Evolutionary conservation across 64 coral and sea anemone species (phyloP).

Genomic region (Dendronephthya gigantea): DNA sequence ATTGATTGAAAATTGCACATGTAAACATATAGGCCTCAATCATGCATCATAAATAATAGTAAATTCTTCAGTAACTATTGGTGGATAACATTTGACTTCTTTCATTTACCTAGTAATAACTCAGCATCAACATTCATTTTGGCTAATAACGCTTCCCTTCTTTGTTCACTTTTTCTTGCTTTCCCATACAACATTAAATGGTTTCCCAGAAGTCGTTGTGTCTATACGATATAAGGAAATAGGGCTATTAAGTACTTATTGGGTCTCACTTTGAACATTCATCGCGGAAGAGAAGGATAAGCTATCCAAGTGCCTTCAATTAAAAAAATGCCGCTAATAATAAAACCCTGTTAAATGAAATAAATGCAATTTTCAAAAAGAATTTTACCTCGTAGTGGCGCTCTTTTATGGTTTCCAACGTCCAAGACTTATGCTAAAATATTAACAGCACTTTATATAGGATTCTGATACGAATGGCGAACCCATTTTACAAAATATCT

Average conservation of each 20-base stretch:
- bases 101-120: slow-evolving; percentile 64
- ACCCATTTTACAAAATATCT: too few species aligned
- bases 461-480: too few species aligned
- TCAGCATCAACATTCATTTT: slow-evolving; percentile 81
- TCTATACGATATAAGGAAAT: slow-evolving; percentile 21
- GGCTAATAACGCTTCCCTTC: slow-evolving; percentile 72
- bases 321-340: too few species aligned
- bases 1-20: background rate
- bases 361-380: background rate
- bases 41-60: too few species aligned
- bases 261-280: too few species aligned
- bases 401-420: background rate
- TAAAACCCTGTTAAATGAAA: too few species aligned
- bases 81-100: too few species aligned
- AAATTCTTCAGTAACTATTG: background rate
- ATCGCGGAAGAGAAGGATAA: too few species aligned
- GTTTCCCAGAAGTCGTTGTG: slow-evolving; percentile 58
- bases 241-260: background rate
- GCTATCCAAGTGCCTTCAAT: too few species aligned
- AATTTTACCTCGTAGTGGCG: background rate
- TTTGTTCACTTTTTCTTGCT: slow-evolving; percentile 76
- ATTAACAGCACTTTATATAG: background rate
- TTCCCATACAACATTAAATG: slow-evolving; percentile 59
- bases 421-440: slow-evolving; percentile 3
- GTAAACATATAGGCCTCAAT: too few species aligned